Base-by-base conservation (phyloP, 2,113 vertebrate genomes). In the Crotophaga sulcirostris region DNA sequence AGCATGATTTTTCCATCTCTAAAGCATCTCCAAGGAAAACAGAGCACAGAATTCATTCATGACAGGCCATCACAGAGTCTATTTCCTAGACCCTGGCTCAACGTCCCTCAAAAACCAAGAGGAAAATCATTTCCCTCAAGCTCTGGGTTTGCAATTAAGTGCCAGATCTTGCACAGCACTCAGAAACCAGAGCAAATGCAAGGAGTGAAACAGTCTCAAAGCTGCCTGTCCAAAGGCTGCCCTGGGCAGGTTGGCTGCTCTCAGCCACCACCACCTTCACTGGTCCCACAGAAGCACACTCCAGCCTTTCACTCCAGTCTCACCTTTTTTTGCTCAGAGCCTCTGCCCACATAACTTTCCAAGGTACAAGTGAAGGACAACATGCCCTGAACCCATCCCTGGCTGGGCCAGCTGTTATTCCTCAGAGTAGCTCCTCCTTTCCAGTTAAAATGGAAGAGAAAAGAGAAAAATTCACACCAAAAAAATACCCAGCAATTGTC, bases 111-210 rank as follows among this genome's bases (percentile, higher is more conserved):
- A 87, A 49, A 91, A 64, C 21, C 45, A 36, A 44, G 55, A 66
- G 51, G 42, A 76, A 78, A 87, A 89, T 33, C 5, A 3, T 66
- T 73, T 82, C 45, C 66, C 49, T 73, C 66, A 10, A 18, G 52
- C 40, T 40, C 24, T 7, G 24, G 13, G 28, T 49, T 64, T 42
- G n/a, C 51, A 79, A 51, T 58, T 29, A 36, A 56, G 49, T 4
- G 58, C 7, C 54, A 44, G 19, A 42, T 73, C 67, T 16, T 16
- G 24, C 47, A 47, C 17, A 91, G 90, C 55, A 7, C 31, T 67
- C 0, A 0, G 38, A 63, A 34, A 31, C 5, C 47, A 8, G 36
- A 62, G 49, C 16, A 24, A 66, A 78, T 4, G 6, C 36, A 10
- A 42, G 28, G 44, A 23, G 68, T 42, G 55, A 68, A 49, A 28